Percentiles rank a stretch among this genome's conserved stretches.
Evolutionary conservation across 1,140 invertebrate genomes (phyloP).

Genomic region (Leptinotarsa defecta): DNA sequence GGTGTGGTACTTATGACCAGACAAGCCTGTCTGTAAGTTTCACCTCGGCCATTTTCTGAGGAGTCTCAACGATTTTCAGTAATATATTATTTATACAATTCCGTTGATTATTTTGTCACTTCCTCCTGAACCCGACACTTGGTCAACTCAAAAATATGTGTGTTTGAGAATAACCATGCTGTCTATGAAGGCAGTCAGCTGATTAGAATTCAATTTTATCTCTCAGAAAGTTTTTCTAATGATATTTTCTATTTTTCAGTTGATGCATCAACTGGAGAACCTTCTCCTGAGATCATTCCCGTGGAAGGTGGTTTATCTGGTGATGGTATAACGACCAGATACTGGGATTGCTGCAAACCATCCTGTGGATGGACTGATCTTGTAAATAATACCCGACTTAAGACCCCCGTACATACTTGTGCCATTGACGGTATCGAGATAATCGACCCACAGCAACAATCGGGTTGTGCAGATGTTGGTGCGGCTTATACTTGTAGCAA

Average conservation of each 20-base stretch:
- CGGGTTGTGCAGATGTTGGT: conserved; percentile 27
- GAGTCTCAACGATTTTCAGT: too few species aligned
- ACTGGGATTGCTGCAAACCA: conserved; percentile 36
- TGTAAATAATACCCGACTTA: not conserved
- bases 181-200: too few species aligned
- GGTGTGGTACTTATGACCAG: too few species aligned
- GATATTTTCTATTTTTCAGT: conserved; percentile 10
- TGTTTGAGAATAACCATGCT: too few species aligned
- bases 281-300: conserved; percentile 17
- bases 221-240: too few species aligned
- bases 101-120: too few species aligned
- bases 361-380: conserved; percentile 28
- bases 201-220: too few species aligned
- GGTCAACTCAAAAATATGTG: too few species aligned
- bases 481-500: conserved; percentile 30
- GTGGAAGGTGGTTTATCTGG: conserved; percentile 12
- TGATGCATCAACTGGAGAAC: not conserved
- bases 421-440: conserved; percentile 27
- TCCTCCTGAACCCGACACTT: too few species aligned
- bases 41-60: too few species aligned
- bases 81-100: too few species aligned
- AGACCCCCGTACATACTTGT: conserved; percentile 24
- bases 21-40: too few species aligned
- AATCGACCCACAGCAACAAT: conserved; percentile 18
- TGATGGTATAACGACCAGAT: conserved; percentile 30